Evolutionary conservation across 2,888 invertebrate genomes (phyloP).

Genomic region (Rutpela maculata): DNA sequence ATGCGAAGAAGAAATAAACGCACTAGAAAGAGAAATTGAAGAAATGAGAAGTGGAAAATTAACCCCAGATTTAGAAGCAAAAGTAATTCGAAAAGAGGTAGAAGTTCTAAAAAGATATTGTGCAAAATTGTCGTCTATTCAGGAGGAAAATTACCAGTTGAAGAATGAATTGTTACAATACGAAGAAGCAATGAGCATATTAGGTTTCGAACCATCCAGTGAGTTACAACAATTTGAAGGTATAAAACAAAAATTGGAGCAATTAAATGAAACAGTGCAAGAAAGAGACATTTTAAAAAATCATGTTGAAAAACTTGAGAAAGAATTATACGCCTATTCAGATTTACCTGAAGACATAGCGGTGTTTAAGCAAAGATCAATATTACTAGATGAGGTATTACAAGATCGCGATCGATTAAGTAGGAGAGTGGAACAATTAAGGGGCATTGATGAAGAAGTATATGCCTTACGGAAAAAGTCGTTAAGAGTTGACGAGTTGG

Average conservation of each 20-base stretch:
- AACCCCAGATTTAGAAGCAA: slow-evolving; percentile 65
- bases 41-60: slow-evolving; percentile 58
- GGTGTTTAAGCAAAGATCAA: slow-evolving; percentile 63
- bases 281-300: slow-evolving; percentile 65
- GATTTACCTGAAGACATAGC: slow-evolving; percentile 66
- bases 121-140: slow-evolving; percentile 65
- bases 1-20: slow-evolving; percentile 61
- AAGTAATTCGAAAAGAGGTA: slow-evolving; percentile 67
- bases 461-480: slow-evolving; percentile 56
- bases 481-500: slow-evolving; percentile 61
- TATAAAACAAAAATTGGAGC: slow-evolving; percentile 52
- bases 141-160: slow-evolving; percentile 67
- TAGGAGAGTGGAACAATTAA: slow-evolving; percentile 59
- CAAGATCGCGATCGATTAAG: slow-evolving; percentile 63
- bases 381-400: slow-evolving; percentile 65
- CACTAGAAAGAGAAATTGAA: slow-evolving; percentile 66
- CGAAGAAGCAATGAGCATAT: slow-evolving; percentile 49
- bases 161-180: slow-evolving; percentile 55
- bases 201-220: slow-evolving; percentile 42
- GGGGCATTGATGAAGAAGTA: slow-evolving; percentile 61
- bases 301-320: slow-evolving; percentile 64
- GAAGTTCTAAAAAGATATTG: slow-evolving; percentile 69
- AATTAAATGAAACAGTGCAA: slow-evolving; percentile 55
- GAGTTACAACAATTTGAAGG: slow-evolving; percentile 44
- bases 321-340: slow-evolving; percentile 62